A percentile compares a stretch with the other conserved stretches of the same genome.
Evolutionary conservation across 1,140 invertebrate genomes (phyloP).

Genomic region (Patella vulgata): DNA sequence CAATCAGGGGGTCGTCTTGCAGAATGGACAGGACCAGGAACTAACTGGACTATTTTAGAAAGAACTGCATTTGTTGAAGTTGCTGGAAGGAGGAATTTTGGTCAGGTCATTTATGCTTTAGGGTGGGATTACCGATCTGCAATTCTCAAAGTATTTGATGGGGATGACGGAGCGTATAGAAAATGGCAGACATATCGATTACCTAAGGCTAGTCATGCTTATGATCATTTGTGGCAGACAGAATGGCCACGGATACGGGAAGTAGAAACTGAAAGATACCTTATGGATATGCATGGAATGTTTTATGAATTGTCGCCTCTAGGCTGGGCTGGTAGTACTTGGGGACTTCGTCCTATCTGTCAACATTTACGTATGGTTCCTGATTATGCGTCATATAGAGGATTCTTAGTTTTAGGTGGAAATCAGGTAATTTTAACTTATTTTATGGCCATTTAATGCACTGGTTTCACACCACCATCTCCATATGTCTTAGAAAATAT

Average conservation of each 20-base stretch:
- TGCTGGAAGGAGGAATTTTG: conserved; percentile 35
- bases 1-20: conserved; percentile 35
- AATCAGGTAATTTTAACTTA: conserved; percentile 37
- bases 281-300: conserved; percentile 40
- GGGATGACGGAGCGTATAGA: conserved; percentile 18
- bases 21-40: conserved; percentile 35
- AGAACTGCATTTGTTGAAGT: conserved; percentile 40
- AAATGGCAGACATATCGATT: conserved; percentile 40
- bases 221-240: conserved; percentile 41
- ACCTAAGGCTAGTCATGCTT: conserved; percentile 38
- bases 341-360: conserved; percentile 31
- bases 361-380: conserved; percentile 36
- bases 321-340: conserved; percentile 32
- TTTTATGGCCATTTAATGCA: not conserved
- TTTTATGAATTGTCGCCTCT: conserved; percentile 40
- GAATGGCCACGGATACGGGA: conserved; percentile 39
- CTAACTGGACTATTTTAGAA: conserved; percentile 34
- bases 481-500: too few species aligned
- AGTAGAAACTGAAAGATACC: conserved; percentile 37
- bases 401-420: conserved; percentile 32
- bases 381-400: conserved; percentile 34
- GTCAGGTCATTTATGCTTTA: conserved; percentile 32
- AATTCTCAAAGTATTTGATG: conserved; percentile 38
- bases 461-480: too few species aligned
- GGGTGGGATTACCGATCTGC: conserved; percentile 38